A percentile compares a stretch with the other conserved stretches of the same genome.
Conservation (phyloP, 64 coral and sea anemone genomes). For the Anthopleura sola region DNA sequence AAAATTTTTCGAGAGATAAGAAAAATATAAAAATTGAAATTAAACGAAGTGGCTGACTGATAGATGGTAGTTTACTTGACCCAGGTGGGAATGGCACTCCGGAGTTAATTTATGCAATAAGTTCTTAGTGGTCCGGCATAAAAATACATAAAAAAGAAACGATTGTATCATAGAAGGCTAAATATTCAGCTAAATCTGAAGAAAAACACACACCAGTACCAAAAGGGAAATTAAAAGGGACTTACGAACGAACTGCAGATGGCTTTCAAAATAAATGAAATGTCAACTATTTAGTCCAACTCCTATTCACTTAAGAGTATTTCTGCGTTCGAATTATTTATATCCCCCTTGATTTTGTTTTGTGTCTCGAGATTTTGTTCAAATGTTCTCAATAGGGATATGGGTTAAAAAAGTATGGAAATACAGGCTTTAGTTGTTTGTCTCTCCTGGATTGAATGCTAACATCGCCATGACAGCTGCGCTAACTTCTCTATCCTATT, state of each 20-base stretch:
- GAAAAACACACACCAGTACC: constrained; percentile 8
- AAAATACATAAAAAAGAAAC: not conserved
- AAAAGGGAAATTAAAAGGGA: constrained; percentile 14
- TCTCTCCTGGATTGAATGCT: constrained; percentile 23
- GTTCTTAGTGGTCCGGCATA: not conserved
- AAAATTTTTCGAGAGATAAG: not conserved
- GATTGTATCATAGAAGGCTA: not conserved
- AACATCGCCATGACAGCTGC: constrained; percentile 20
- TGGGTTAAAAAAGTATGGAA: not conserved
- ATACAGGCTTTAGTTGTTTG: constrained; percentile 9
- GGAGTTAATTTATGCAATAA: not conserved
- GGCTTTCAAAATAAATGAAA: not conserved
- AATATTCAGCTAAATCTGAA: constrained; percentile 7
- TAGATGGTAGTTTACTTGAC: not conserved
- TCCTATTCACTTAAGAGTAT: constrained; percentile 5
- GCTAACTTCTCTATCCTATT: constrained; percentile 3
- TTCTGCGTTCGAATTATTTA: constrained; percentile 9
- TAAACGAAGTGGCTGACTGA: not conserved
- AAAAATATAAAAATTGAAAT: not conserved
- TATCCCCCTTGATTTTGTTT: constrained; percentile 6
- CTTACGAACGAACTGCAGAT: constrained; percentile 11
- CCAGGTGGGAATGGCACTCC: not conserved
- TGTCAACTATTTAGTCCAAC: constrained; percentile 24
- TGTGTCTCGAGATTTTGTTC: constrained; percentile 3
- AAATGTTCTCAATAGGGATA: not conserved